Percentiles rank a stretch among this genome's conserved stretches.
Evolutionary conservation across 2,888 invertebrate species (phyloP).

Genomic region (Acronicta leporina): DNA sequence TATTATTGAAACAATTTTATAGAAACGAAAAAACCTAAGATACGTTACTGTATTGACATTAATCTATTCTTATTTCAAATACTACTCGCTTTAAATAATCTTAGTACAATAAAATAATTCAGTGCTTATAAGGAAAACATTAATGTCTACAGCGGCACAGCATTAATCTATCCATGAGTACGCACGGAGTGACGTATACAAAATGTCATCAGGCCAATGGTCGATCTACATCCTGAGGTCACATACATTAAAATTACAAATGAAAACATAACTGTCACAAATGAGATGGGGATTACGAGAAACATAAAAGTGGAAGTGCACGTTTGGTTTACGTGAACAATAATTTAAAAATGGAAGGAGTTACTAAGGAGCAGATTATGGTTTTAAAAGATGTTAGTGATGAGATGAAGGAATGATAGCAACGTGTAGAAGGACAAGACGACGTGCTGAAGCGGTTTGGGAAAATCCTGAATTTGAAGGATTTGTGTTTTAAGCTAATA

Average conservation of each 20-base stretch:
- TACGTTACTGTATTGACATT: too few relatives aligned
- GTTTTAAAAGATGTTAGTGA: too few relatives aligned
- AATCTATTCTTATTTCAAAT: background rate
- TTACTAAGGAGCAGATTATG: too few relatives aligned
- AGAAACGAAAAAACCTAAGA: too few relatives aligned
- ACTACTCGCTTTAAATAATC: conserved; percentile 15
- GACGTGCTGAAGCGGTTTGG: too few relatives aligned
- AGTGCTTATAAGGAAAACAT: conserved; percentile 42
- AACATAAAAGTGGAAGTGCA: background rate
- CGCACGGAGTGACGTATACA: conserved; percentile 28
- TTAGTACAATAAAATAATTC: conserved; percentile 22
- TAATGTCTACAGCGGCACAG: conserved; percentile 35
- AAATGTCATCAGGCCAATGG: conserved; percentile 31
- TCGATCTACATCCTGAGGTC: conserved; percentile 6
- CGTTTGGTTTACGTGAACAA: too few relatives aligned
- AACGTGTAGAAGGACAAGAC: too few relatives aligned
- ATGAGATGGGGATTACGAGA: background rate
- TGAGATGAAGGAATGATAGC: too few relatives aligned
- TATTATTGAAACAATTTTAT: too few relatives aligned
- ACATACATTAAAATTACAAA: conserved; percentile 9
- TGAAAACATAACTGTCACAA: background rate
- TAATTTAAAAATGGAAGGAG: too few relatives aligned
- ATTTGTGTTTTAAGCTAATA: too few relatives aligned
- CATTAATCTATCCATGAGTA: conserved; percentile 37
- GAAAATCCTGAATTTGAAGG: too few relatives aligned